Evolutionary conservation across 2,797 vertebrate species (phyloP), one percentile per base, ranked within the genome.

Genomic region (Gadopsis marmoratus): DNA sequence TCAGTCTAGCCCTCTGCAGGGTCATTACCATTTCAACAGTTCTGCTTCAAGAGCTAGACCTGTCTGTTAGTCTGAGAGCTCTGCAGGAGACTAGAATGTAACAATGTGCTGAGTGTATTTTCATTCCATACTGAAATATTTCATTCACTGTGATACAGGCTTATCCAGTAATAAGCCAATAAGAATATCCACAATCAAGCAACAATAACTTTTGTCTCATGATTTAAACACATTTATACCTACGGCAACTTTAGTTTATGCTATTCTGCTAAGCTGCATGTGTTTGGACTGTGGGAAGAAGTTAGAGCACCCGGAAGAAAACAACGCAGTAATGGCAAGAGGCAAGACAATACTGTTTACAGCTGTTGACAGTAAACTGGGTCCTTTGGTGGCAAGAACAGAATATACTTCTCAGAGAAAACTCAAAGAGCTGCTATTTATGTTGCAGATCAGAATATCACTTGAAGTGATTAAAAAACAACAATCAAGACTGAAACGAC

Each of bases 21-120:
- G 41, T 71, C 74, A 81, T 86, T 82, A 86, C 33, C 71, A 74
- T 78, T 80, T 88, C 63, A 88, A 51, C 73, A 78, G 78, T 37
- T 63, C 66, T 63, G 74, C 71, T 78, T 77, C 60, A 76, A 77
- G 53, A 83, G 71, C 47, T 59, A 16, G 39, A 76, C 71, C 65
- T 16, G 33, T 54, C 68, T 26, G 50, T 70, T 82, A 78, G 56
- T 41, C 56, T 37, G 62, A 74, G 31, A 76, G 68, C 73, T 68
- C 58, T 53, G 47, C 43, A 66, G 45, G 43, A 78, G 19, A 70
- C 76, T 39, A 77, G 62, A 51, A 58, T 23, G n/a, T n/a, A n/a
- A 39, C 39, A 59, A 16, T 37, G 43, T 54, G 51, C 26, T 4
- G 50, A 35, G 17, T 17, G 58, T 39, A 41, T 74, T 68, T 69